These are phyloP conservation scores for Barbus barbus DNA, from an alignment of 2,113 vertebrate genomes.

Conservation along the genomic window DNA sequence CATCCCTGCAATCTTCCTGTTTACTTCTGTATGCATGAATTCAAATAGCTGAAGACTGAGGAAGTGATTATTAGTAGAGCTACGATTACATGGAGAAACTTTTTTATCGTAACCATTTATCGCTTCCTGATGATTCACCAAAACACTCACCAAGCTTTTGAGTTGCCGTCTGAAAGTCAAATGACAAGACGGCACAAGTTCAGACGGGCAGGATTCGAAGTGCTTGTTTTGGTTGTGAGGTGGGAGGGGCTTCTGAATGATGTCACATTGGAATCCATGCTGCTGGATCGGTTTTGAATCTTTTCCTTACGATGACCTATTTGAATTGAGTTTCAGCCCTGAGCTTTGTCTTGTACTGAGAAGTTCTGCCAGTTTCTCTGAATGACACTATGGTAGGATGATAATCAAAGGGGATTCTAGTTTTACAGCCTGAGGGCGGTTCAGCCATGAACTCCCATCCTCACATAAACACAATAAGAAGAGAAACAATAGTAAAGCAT, in stretches of 20 bases:
- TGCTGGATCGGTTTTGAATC: slow-evolving; percentile 5
- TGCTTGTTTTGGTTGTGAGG: background rate
- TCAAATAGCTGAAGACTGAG: background rate
- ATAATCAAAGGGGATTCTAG: background rate
- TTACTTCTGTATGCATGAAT: slow-evolving; percentile 31
- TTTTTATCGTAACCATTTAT: background rate
- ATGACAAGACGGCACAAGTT: background rate
- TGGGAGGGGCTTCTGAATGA: background rate
- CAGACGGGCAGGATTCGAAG: background rate
- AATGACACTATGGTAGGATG: slow-evolving; percentile 1
- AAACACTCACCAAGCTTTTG: background rate
- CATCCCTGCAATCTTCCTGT: slow-evolving; percentile 50
- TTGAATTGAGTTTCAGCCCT: background rate
- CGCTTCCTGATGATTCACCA: background rate
- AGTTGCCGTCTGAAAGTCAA: too few relatives aligned
- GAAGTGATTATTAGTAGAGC: slow-evolving; percentile 9
- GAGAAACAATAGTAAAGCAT: slow-evolving; percentile 10
- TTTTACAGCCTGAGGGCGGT: background rate
- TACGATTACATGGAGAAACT: background rate
- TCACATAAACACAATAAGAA: background rate
- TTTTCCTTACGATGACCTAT: background rate
- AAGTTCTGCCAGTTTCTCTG: slow-evolving; percentile 21
- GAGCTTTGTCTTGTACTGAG: slow-evolving; percentile 15
- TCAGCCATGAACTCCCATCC: background rate
- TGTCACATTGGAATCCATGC: background rate